phyloP scores from a whole-genome alignment of 2,888 invertebrate species.

The Standfussiana lucernea region DNA sequence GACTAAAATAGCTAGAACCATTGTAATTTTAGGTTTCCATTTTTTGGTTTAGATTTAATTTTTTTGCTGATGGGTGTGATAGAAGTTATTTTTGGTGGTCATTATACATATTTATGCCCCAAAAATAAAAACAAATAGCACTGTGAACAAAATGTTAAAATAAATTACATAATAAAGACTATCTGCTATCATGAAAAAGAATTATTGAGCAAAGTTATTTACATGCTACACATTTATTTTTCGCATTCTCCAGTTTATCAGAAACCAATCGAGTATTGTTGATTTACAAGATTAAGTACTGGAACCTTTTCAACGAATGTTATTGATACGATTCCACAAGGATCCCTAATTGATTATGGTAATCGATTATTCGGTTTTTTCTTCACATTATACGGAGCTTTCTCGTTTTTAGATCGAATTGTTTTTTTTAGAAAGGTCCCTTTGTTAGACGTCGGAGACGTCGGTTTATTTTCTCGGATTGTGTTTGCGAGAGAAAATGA shows the following conservation, averaged over 20 bases:
- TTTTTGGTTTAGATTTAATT: too few species aligned
- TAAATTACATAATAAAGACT: too few species aligned
- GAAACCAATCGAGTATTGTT: constrained; percentile 21
- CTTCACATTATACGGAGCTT: constrained; percentile 5
- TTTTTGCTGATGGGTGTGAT: too few species aligned
- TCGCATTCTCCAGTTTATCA: constrained; percentile 15
- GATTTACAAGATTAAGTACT: constrained; percentile 50
- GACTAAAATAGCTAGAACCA: too few species aligned
- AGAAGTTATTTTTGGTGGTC: too few species aligned
- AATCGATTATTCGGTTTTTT: constrained; percentile 47
- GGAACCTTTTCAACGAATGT: constrained; percentile 47
- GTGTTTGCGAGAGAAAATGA: constrained; percentile 19
- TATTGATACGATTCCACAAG: constrained; percentile 42
- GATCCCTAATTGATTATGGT: constrained; percentile 57
- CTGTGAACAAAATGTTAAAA: neutral
- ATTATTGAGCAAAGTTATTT: neutral
- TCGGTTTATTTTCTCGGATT: constrained; percentile 27
- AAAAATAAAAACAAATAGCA: too few species aligned
- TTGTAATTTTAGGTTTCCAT: too few species aligned
- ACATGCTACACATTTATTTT: constrained; percentile 8
- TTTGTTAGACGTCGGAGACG: constrained; percentile 1
- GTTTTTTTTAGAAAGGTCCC: constrained; percentile 27
- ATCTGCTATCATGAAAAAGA: neutral
- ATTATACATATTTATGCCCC: too few species aligned
- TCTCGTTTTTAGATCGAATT: constrained; percentile 39